Percentiles rank a stretch among this genome's conserved stretches.
Evolutionary conservation across 2,888 invertebrate genomes (phyloP).

Genomic region (Heliothis peltigera): DNA sequence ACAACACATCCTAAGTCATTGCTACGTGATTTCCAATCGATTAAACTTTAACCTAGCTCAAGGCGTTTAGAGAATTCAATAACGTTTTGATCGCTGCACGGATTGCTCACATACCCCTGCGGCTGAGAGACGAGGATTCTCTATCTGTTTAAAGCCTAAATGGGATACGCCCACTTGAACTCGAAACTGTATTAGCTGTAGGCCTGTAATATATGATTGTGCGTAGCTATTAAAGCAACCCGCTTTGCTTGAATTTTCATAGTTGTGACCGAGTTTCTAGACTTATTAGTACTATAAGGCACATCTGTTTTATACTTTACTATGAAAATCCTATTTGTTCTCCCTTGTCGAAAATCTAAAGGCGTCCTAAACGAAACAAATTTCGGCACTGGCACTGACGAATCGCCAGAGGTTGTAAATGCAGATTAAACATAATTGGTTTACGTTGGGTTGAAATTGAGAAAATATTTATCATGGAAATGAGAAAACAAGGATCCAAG

Average conservation of each 20-base stretch:
- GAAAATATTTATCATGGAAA: slow-evolving; percentile 72
- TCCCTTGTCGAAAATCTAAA: slow-evolving; percentile 8
- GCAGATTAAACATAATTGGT: slow-evolving; percentile 69
- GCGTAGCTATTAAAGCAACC: neutral
- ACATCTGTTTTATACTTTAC: neutral
- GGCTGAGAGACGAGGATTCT: slow-evolving; percentile 62
- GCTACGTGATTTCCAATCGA: slow-evolving; percentile 56
- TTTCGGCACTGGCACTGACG: slow-evolving; percentile 41
- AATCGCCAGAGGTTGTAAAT: slow-evolving; percentile 59
- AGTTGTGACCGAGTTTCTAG: neutral
- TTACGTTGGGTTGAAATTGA: slow-evolving; percentile 67
- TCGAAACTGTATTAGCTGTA: slow-evolving; percentile 50
- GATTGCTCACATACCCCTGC: slow-evolving; percentile 66
- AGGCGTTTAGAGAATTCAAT: slow-evolving; percentile 72
- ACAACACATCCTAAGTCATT: slow-evolving; percentile 26
- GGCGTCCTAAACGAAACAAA: slow-evolving; percentile 46
- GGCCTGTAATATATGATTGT: slow-evolving; percentile 2
- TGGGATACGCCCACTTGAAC: slow-evolving; percentile 48
- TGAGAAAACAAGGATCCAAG: slow-evolving; percentile 66
- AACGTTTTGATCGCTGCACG: slow-evolving; percentile 70
- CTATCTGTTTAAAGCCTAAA: slow-evolving; percentile 58
- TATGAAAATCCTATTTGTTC: neutral
- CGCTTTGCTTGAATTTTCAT: neutral
- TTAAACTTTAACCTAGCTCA: slow-evolving; percentile 71
- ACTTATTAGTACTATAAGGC: neutral